Percentiles rank a stretch among this genome's conserved stretches.
phyloP scores from a whole-genome alignment of 2,113 vertebrate species.

The Anoura caudifer region DNA sequence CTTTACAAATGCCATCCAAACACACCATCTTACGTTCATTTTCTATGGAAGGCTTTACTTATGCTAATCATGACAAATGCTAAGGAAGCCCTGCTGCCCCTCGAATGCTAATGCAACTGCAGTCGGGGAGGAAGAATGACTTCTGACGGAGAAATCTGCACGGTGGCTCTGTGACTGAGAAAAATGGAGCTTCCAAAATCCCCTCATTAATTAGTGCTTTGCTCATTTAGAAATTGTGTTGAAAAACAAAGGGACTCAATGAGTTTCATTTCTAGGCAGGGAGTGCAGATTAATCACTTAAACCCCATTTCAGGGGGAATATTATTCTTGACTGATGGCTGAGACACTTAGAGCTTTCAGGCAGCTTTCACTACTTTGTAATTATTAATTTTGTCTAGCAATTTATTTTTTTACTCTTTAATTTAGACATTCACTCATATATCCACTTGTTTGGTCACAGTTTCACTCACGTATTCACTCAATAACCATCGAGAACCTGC shows the following conservation, averaged over 20 bases:
- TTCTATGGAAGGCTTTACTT: conserved; percentile 69
- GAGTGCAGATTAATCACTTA: conserved; percentile 32
- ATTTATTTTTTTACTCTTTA: conserved; percentile 49
- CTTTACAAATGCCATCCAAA: conserved; percentile 73
- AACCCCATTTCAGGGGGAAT: conserved; percentile 34
- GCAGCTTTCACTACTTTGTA: conserved; percentile 24
- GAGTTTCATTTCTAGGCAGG: background rate
- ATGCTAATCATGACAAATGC: conserved; percentile 72
- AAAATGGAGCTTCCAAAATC: conserved; percentile 68
- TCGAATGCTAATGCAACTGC: conserved; percentile 64
- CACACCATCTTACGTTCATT: conserved; percentile 70
- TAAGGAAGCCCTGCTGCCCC: conserved; percentile 61
- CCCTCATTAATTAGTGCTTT: conserved; percentile 68
- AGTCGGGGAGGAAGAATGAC: conserved; percentile 42
- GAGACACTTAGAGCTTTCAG: conserved; percentile 30
- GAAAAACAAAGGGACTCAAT: conserved; percentile 49
- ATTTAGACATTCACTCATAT: conserved; percentile 33
- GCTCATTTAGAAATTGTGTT: conserved; percentile 65
- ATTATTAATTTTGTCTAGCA: conserved; percentile 66
- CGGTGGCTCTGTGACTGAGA: conserved; percentile 35
- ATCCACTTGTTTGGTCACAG: conserved; percentile 46
- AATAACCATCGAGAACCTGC: conserved; percentile 46
- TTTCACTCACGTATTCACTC: conserved; percentile 46
- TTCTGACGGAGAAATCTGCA: conserved; percentile 72
- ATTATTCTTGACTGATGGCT: conserved; percentile 33